phyloP scores from a whole-genome alignment of 2,113 vertebrate species.

The Chionomys nivalis region DNA sequence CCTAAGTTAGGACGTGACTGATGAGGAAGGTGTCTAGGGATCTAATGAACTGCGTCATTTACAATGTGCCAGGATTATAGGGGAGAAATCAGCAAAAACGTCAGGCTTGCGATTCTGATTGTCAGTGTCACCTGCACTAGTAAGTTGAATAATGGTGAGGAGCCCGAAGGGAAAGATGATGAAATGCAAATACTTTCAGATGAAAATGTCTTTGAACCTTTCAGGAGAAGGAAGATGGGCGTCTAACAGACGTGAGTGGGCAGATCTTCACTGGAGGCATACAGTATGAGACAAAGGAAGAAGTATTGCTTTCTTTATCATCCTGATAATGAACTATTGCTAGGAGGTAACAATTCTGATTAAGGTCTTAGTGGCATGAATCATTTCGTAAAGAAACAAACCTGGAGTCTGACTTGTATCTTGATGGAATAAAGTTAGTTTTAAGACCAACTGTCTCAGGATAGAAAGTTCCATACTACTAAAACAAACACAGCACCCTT shows the following conservation, averaged over 20 bases:
- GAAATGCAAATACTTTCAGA: neutral
- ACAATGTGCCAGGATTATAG: neutral
- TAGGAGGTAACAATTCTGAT: neutral
- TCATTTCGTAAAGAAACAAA: neutral
- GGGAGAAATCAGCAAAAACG: neutral
- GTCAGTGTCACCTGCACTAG: neutral
- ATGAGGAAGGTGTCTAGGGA: neutral
- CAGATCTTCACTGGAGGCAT: neutral
- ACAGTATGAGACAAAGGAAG: neutral
- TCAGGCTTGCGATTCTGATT: neutral
- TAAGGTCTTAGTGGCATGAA: neutral
- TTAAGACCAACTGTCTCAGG: neutral
- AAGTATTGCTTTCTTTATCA: neutral
- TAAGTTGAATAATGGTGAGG: neutral
- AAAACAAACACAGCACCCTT: neutral
- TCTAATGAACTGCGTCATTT: neutral
- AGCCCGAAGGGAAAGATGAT: neutral
- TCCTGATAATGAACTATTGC: neutral
- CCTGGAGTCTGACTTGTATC: neutral
- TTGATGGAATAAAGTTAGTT: neutral
- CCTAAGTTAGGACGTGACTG: accelerated
- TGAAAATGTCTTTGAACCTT: neutral
- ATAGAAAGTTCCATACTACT: neutral
- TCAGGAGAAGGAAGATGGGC: neutral
- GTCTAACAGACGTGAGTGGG: neutral